Evolutionary conservation across 2,888 invertebrate genomes (phyloP).

Genomic region (Xestia rhomboidea): DNA sequence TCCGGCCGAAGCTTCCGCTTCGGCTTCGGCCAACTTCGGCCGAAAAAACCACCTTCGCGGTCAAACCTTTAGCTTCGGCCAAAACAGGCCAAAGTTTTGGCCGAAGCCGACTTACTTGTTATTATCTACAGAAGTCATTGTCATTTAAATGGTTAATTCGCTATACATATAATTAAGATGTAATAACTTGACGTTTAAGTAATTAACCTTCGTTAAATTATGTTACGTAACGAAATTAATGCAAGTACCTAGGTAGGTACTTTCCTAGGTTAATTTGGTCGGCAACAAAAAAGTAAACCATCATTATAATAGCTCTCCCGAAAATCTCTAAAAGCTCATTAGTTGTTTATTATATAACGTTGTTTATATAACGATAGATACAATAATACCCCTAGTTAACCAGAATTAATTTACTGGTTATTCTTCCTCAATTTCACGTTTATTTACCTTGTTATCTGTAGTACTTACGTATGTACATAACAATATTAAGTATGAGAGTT

Average conservation of each 20-base stretch:
- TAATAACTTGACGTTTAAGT: constrained; percentile 37
- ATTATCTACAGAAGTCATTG: constrained; percentile 3
- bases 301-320: constrained; percentile 37
- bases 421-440: constrained; percentile 22
- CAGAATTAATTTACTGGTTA: constrained; percentile 40
- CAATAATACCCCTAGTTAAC: constrained; percentile 41
- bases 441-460: background rate
- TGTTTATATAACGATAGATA: constrained; percentile 33
- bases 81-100: background rate
- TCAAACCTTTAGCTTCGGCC: background rate
- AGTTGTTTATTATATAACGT: constrained; percentile 32
- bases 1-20: background rate
- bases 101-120: background rate
- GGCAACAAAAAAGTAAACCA: constrained; percentile 35
- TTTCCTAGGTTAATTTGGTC: constrained; percentile 42
- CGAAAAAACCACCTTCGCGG: background rate
- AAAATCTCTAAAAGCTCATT: constrained; percentile 20
- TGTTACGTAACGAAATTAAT: constrained; percentile 41
- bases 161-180: constrained; percentile 19
- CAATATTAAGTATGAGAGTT: background rate
- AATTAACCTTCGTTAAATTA: constrained; percentile 55
- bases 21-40: background rate
- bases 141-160: constrained; percentile 19
- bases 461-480: background rate
- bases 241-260: constrained; percentile 12